Evolutionary conservation across 2,113 vertebrate genomes (phyloP).

Genomic region (Macrotis lagotis): DNA sequence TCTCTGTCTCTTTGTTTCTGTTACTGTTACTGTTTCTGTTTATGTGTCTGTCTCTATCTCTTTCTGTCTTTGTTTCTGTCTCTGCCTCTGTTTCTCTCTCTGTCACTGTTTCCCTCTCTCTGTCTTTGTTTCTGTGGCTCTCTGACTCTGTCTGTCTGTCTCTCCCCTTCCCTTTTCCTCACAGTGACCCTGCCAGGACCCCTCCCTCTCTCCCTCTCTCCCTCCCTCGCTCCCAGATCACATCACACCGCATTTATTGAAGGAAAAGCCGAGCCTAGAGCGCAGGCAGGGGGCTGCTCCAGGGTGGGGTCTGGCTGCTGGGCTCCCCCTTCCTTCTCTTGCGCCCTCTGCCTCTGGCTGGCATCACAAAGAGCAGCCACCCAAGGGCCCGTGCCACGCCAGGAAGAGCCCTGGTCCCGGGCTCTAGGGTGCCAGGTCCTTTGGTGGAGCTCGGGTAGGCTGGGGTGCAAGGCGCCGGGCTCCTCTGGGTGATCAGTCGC

Average conservation of each 20-base stretch:
- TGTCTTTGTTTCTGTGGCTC: too few species aligned
- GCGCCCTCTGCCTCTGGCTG: not conserved
- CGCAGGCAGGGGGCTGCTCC: not conserved
- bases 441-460: not conserved
- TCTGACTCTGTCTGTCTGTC: too few species aligned
- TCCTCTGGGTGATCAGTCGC: too few species aligned
- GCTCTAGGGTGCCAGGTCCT: not conserved
- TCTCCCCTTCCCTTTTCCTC: not conserved
- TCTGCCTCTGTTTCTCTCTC: too few species aligned
- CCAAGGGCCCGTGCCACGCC: not conserved
- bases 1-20: not conserved
- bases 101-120: too few species aligned
- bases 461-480: too few species aligned
- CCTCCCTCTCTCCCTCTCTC: not conserved
- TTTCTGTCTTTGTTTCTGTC: too few species aligned
- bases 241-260: not conserved
- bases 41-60: too few species aligned
- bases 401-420: not conserved
- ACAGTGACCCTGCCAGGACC: not conserved
- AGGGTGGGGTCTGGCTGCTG: not conserved
- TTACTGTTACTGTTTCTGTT: too few species aligned
- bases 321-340: not conserved
- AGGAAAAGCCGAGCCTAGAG: too few species aligned
- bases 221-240: not conserved
- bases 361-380: not conserved